Conservation (phyloP, 2,113 vertebrate genomes). For the Eretmochelys imbricata region DNA sequence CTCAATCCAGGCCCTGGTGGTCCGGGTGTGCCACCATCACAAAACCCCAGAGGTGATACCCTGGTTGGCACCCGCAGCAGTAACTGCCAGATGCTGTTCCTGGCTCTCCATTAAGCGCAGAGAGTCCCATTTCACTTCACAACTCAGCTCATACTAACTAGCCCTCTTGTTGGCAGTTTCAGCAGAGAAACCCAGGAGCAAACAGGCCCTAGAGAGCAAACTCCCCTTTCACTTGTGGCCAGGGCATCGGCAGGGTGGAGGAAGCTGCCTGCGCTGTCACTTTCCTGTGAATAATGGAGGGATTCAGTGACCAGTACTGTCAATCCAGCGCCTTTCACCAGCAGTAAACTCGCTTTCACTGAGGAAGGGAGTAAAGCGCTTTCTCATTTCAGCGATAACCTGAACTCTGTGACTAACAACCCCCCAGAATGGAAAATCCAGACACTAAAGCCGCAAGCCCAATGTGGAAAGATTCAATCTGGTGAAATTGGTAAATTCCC, state of each 20-base stretch:
- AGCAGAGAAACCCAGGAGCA: neutral
- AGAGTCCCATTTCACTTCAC: neutral
- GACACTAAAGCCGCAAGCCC: neutral
- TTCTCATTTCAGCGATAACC: conserved; percentile 50
- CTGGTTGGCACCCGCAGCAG: neutral
- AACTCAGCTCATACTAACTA: neutral
- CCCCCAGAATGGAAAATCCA: conserved; percentile 16
- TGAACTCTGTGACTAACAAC: conserved; percentile 44
- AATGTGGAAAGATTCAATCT: conserved; percentile 7
- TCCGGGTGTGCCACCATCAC: neutral
- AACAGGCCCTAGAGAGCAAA: neutral
- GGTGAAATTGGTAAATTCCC: conserved; percentile 35
- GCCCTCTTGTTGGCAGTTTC: neutral
- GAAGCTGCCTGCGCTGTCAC: neutral
- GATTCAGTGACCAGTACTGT: conserved; percentile 6
- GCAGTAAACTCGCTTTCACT: neutral
- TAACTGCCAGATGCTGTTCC: too few species aligned
- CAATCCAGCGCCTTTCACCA: neutral
- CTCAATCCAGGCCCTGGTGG: neutral
- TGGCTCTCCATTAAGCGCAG: neutral
- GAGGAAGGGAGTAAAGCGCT: neutral
- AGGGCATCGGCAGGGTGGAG: accelerated
- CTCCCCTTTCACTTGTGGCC: neutral
- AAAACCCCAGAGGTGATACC: neutral
- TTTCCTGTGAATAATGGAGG: neutral